These are phyloP conservation scores for Nasonia giraulti DNA, from an alignment of 1,140 invertebrate genomes.

Conservation along the genomic window DNA sequence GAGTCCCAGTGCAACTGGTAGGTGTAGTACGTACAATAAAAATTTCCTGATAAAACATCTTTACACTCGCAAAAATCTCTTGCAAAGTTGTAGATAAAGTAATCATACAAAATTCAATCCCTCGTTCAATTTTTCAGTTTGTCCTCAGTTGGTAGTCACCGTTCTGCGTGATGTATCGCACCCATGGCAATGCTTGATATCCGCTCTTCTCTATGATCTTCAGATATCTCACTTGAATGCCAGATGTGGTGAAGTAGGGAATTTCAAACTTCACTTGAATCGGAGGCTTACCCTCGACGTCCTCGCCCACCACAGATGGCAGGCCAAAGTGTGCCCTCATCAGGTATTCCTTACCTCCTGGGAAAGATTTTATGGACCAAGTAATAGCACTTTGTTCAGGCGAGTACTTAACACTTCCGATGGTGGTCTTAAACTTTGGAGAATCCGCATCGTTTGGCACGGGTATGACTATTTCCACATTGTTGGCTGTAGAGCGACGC, in stretches of 20 bases:
- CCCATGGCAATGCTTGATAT: constrained; percentile 99
- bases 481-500: constrained; percentile 97
- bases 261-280: constrained; percentile 99
- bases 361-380: constrained; percentile 99
- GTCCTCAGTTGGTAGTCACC: constrained; percentile 99
- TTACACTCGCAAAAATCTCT: constrained; percentile 5
- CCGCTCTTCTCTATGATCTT: constrained; percentile 99
- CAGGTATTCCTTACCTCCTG: constrained; percentile 98
- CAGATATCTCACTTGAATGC: constrained; percentile 98
- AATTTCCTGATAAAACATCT: constrained; percentile 21
- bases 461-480: constrained; percentile 99
- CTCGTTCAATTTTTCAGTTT: constrained; percentile 76
- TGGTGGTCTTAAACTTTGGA: constrained; percentile 99
- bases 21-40: neutral
- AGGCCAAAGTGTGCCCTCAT: constrained; percentile 99
- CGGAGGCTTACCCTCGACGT: constrained; percentile 96
- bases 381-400: constrained; percentile 98
- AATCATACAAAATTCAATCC: neutral
- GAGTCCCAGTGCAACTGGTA: neutral
- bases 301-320: constrained; percentile 96
- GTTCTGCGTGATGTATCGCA: constrained; percentile 99
- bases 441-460: constrained; percentile 98
- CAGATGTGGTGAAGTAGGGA: constrained; percentile 99
- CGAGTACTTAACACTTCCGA: constrained; percentile 98
- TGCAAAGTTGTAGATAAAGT: constrained; percentile 6